phyloP scores from a whole-genome alignment of 2,888 invertebrate genomes.

The Leucophora obtusa region DNA sequence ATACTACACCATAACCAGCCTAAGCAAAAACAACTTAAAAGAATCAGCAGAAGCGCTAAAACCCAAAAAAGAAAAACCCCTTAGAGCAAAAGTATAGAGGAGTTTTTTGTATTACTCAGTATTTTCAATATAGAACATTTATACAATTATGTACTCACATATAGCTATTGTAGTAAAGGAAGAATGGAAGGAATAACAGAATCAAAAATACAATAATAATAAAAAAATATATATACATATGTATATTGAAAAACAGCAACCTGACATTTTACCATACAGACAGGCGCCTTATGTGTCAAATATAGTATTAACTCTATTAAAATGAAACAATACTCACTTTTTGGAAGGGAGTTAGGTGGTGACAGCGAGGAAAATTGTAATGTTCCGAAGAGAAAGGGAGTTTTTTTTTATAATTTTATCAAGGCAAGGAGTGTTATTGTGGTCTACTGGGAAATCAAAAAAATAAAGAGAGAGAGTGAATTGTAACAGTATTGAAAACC shows the following conservation, averaged over 20 bases:
- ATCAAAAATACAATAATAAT: background rate
- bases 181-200: slow-evolving; percentile 33
- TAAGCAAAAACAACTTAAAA: slow-evolving; percentile 5
- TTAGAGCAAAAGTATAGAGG: background rate
- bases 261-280: slow-evolving; percentile 62
- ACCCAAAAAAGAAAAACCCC: slow-evolving; percentile 8
- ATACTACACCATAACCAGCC: slow-evolving; percentile 3
- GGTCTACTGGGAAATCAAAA: slow-evolving; percentile 5
- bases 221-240: too few species aligned
- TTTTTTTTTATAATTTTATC: background rate
- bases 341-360: slow-evolving; percentile 11
- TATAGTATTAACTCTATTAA: slow-evolving; percentile 59
- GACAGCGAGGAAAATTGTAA: slow-evolving; percentile 20
- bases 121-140: slow-evolving; percentile 30
- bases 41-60: background rate
- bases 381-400: slow-evolving; percentile 15
- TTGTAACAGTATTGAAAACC: slow-evolving; percentile 1
- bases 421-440: slow-evolving; percentile 3
- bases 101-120: background rate
- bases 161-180: slow-evolving; percentile 17
- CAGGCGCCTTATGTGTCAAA: slow-evolving; percentile 63
- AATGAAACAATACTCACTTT: slow-evolving; percentile 31
- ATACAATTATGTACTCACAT: slow-evolving; percentile 4
- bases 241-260: slow-evolving; percentile 28
- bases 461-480: slow-evolving; percentile 5